Conservation (phyloP, 92 coral and sea anemone genomes). For the Micromussa lordhowensis region DNA sequence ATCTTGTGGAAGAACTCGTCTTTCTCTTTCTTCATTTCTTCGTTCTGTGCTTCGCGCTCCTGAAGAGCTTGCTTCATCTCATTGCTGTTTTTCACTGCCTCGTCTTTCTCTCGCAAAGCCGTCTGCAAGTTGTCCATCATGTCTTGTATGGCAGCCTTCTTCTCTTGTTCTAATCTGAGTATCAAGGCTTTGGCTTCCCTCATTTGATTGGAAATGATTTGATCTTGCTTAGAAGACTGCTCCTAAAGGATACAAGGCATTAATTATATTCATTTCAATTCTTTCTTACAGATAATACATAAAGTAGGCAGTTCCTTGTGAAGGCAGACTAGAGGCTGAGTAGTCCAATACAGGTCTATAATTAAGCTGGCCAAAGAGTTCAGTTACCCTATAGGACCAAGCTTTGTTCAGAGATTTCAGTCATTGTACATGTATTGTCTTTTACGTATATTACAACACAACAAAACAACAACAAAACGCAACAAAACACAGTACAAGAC, state of each 20-base stretch:
- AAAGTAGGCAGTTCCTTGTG: neutral
- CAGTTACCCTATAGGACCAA: too few species aligned
- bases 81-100: conserved; percentile 64
- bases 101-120: conserved; percentile 88
- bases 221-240: conserved; percentile 65
- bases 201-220: conserved; percentile 69
- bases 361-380: too few species aligned
- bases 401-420: too few species aligned
- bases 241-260: conserved; percentile 44
- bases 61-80: conserved; percentile 61
- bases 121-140: conserved; percentile 96
- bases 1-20: conserved; percentile 91
- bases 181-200: conserved; percentile 86
- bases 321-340: neutral
- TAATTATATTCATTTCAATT: too few species aligned
- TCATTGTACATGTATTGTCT: too few species aligned
- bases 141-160: conserved; percentile 93
- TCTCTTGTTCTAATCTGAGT: conserved; percentile 89
- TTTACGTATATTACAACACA: too few species aligned
- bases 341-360: too few species aligned
- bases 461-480: too few species aligned
- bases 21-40: conserved; percentile 86
- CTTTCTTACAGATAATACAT: neutral
- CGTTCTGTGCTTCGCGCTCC: conserved; percentile 67
- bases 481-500: too few species aligned